Evolutionary conservation across 2,888 invertebrate genomes (phyloP).

Genomic region (Dasypogon diadema): DNA sequence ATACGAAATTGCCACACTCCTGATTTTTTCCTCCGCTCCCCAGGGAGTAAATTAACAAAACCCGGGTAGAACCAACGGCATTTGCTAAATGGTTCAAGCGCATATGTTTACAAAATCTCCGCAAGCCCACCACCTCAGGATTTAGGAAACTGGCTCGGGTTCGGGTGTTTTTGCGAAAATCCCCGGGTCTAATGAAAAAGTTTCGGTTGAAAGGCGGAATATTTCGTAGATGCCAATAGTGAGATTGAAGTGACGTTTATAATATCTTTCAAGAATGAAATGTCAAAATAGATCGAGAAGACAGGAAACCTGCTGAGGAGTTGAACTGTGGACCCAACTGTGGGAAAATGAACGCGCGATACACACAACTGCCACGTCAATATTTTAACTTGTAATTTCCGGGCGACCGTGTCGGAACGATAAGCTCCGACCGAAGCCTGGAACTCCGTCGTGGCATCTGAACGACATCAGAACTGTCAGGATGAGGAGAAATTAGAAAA

Average conservation of each 20-base stretch:
- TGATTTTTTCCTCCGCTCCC: background rate
- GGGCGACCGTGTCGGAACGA: background rate
- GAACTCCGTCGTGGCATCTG: background rate
- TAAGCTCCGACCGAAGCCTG: background rate
- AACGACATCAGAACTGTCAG: background rate
- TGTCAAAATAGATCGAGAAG: conserved; percentile 6
- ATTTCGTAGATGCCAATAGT: background rate
- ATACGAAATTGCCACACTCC: background rate
- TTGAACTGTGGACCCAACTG: conserved; percentile 24
- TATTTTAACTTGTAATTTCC: conserved; percentile 55
- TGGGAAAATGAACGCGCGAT: conserved; percentile 45
- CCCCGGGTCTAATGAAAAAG: background rate
- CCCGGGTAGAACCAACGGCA: background rate
- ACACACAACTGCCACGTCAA: conserved; percentile 51
- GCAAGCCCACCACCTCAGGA: background rate
- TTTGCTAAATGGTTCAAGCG: conserved; percentile 16
- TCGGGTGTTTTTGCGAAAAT: background rate
- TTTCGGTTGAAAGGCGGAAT: background rate
- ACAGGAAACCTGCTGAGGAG: background rate
- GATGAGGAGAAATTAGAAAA: conserved; percentile 37
- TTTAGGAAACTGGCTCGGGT: background rate
- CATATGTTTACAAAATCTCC: background rate
- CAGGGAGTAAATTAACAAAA: conserved; percentile 34
- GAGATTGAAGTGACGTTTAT: background rate
- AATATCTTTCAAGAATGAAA: background rate